phyloP scores from a whole-genome alignment of 2,113 vertebrate genomes.

The Mystacornis crossleyi region DNA sequence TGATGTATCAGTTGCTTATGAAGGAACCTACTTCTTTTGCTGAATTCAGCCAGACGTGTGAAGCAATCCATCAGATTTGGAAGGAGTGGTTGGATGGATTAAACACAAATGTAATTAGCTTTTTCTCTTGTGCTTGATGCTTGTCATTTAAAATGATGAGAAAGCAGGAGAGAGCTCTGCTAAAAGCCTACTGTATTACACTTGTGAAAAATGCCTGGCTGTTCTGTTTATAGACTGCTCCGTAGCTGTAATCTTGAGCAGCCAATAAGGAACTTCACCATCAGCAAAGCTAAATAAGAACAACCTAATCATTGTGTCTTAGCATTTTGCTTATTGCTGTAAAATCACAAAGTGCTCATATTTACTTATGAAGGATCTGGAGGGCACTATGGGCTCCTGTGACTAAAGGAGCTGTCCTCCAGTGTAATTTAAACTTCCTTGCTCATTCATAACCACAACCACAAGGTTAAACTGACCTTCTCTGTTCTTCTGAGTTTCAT shows the following conservation, averaged over 20 bases:
- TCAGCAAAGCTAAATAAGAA: slow-evolving; percentile 38
- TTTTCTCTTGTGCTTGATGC: slow-evolving; percentile 23
- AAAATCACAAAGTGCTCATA: slow-evolving; percentile 35
- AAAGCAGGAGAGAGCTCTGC: background rate
- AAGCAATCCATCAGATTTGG: background rate
- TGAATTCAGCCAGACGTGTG: background rate
- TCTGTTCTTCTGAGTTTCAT: slow-evolving; percentile 72
- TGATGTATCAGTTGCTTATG: background rate
- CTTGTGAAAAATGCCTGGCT: background rate
- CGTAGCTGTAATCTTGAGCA: background rate
- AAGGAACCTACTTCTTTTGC: background rate
- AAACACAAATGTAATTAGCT: slow-evolving; percentile 47
- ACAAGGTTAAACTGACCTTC: slow-evolving; percentile 76
- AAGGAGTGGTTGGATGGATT: slow-evolving; percentile 3
- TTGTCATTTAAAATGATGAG: slow-evolving; percentile 31
- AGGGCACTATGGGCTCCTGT: slow-evolving; percentile 47
- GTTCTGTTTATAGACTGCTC: slow-evolving; percentile 12
- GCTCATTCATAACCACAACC: slow-evolving; percentile 72
- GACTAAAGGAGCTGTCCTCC: slow-evolving; percentile 70
- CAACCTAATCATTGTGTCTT: slow-evolving; percentile 48
- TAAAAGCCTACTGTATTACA: background rate
- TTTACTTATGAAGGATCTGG: slow-evolving; percentile 50
- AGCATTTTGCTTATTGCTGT: slow-evolving; percentile 47
- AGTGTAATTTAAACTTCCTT: slow-evolving; percentile 69
- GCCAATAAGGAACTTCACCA: slow-evolving; percentile 1